Evolutionary conservation across 2,113 vertebrate genomes (phyloP).

Genomic region (Pseudorectes ferrugineus): DNA sequence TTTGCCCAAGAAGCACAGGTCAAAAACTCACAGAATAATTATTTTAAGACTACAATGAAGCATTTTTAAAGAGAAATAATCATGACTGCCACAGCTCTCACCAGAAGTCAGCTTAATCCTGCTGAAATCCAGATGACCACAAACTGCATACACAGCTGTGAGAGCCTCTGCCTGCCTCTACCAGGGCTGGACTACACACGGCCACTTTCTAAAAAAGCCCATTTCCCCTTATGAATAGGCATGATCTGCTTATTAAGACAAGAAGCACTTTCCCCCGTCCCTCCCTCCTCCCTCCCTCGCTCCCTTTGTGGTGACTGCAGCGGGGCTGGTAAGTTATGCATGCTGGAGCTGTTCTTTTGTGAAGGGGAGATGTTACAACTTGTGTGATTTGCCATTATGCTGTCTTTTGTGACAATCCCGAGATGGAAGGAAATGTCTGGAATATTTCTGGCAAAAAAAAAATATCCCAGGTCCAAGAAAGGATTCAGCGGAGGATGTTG

Average conservation of each 20-base stretch:
- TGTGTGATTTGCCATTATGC: conserved; percentile 55
- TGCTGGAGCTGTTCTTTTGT: conserved; percentile 62
- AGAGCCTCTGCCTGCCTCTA: neutral
- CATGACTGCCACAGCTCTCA: neutral
- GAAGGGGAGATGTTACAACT: conserved; percentile 48
- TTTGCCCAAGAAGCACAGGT: neutral
- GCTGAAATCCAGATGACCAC: neutral
- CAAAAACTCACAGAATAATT: neutral
- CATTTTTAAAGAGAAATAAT: neutral
- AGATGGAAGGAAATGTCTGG: conserved; percentile 22
- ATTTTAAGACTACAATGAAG: neutral
- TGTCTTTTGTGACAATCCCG: conserved; percentile 43
- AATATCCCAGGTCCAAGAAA: neutral
- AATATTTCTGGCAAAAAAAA: neutral
- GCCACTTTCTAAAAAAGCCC: neutral
- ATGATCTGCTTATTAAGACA: conserved; percentile 48
- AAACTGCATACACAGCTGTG: neutral
- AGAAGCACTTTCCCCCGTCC: neutral
- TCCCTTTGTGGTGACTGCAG: conserved; percentile 33
- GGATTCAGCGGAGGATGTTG: neutral
- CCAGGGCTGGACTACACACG: neutral
- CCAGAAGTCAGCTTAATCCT: neutral
- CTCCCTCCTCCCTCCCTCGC: neutral
- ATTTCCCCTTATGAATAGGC: conserved; percentile 41
- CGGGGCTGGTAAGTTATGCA: conserved; percentile 46